Percentiles rank a stretch among this genome's conserved stretches.
phyloP scores from a whole-genome alignment of 2,797 vertebrate genomes.

The Microtus agrestis region DNA sequence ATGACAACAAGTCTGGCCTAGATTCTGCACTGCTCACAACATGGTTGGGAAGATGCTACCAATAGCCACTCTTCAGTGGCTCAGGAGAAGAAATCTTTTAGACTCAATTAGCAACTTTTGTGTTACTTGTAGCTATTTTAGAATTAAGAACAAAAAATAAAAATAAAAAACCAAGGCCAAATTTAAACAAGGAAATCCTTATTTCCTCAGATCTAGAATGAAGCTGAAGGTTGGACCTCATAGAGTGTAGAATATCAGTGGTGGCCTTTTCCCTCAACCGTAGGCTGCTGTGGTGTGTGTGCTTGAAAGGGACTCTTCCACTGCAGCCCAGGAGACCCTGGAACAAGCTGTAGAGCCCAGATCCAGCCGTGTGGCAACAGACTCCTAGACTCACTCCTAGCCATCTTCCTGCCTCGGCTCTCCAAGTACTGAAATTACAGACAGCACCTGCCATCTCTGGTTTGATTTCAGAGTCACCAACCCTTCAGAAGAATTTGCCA shows the following conservation, averaged over 20 bases:
- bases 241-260: neutral
- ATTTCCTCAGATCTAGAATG: constrained; percentile 56
- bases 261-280: neutral
- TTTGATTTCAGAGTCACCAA: neutral
- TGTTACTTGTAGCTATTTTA: constrained; percentile 54
- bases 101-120: neutral
- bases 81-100: neutral
- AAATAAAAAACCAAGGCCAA: neutral
- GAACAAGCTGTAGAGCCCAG: neutral
- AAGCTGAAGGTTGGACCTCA: constrained; percentile 60
- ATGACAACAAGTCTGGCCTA: neutral
- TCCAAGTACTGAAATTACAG: too few species aligned
- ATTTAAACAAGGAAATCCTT: neutral
- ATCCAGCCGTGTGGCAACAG: neutral
- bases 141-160: neutral
- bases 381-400: neutral
- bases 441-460: neutral
- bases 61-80: neutral
- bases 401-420: too few species aligned
- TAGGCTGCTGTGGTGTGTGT: neutral
- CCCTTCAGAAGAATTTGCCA: neutral
- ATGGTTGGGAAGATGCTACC: neutral
- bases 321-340: neutral
- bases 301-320: too few species aligned
- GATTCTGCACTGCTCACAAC: neutral